These are phyloP conservation scores for Rhyacichthys aspro DNA, from an alignment of 2,797 vertebrate genomes.

Conservation along the genomic window DNA sequence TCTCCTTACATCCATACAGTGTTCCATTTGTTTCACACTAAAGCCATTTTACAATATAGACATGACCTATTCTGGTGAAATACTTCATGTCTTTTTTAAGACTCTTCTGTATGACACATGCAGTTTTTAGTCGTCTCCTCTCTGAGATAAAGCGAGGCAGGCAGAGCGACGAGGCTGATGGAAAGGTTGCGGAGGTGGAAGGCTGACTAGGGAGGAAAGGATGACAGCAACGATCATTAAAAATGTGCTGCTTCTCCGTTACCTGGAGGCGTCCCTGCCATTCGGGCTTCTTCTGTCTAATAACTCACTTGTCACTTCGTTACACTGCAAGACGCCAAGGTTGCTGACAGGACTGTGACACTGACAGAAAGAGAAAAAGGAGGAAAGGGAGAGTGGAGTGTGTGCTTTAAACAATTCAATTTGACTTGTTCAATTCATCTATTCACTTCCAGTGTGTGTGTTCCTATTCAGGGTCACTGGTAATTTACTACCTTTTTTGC, in stretches of 20 bases:
- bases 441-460: constrained; percentile 41
- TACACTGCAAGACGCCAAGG: constrained; percentile 87
- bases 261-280: constrained; percentile 87
- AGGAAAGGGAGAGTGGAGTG: constrained; percentile 17
- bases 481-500: constrained; percentile 50
- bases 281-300: constrained; percentile 91
- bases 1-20: constrained; percentile 62
- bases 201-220: constrained; percentile 77
- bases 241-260: constrained; percentile 81
- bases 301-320: constrained; percentile 96
- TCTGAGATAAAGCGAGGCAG: constrained; percentile 60
- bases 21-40: constrained; percentile 59
- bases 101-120: constrained; percentile 51
- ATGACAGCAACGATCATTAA: constrained; percentile 83
- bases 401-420: constrained; percentile 58
- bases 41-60: constrained; percentile 59
- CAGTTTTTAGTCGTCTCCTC: constrained; percentile 55
- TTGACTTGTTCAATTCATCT: constrained; percentile 55
- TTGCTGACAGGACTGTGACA: constrained; percentile 92
- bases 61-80: constrained; percentile 54
- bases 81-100: constrained; percentile 52
- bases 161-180: constrained; percentile 68
- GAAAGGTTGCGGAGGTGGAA: constrained; percentile 77
- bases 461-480: constrained; percentile 48
- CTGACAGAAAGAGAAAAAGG: constrained; percentile 77